Evolutionary conservation across 2,888 invertebrate genomes (phyloP).

Genomic region (Erannis defoliaria): DNA sequence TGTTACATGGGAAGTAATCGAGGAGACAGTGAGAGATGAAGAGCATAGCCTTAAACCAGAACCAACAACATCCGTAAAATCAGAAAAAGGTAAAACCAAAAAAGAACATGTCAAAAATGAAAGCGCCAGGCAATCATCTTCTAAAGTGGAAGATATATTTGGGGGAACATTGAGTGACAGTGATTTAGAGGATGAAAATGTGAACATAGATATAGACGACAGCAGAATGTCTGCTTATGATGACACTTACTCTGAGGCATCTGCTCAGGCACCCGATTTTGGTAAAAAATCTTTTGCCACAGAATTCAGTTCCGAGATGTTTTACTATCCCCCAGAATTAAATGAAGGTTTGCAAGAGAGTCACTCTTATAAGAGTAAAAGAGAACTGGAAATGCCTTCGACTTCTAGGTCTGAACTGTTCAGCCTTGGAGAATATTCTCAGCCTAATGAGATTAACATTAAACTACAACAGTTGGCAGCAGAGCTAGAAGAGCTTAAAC

Average conservation of each 20-base stretch:
- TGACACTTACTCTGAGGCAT: conserved; percentile 89
- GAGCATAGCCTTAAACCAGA: conserved; percentile 87
- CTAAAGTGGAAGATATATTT: conserved; percentile 91
- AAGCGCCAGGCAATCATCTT: conserved; percentile 59
- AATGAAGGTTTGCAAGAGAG: conserved; percentile 55
- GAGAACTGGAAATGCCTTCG: conserved; percentile 50
- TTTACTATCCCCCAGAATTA: conserved; percentile 52
- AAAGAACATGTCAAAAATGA: conserved; percentile 65
- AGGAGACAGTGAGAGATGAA: conserved; percentile 92
- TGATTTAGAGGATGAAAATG: conserved; percentile 92
- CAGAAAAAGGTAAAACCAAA: conserved; percentile 79
- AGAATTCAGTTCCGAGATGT: conserved; percentile 75
- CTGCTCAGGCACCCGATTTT: conserved; percentile 66
- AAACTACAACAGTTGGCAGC: conserved; percentile 90
- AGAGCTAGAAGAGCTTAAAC: conserved; percentile 91
- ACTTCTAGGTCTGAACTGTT: conserved; percentile 36
- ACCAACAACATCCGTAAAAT: conserved; percentile 56
- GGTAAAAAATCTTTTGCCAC: conserved; percentile 62
- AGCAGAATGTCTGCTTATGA: conserved; percentile 91
- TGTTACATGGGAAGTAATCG: conserved; percentile 95
- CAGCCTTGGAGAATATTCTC: conserved; percentile 27
- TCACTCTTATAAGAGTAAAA: conserved; percentile 46
- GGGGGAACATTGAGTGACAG: conserved; percentile 97
- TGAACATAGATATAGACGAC: conserved; percentile 94
- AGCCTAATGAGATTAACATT: conserved; percentile 33